These are phyloP conservation scores for Proales similis DNA, from an alignment of 1,140 invertebrate genomes.

Conservation along the genomic window DNA sequence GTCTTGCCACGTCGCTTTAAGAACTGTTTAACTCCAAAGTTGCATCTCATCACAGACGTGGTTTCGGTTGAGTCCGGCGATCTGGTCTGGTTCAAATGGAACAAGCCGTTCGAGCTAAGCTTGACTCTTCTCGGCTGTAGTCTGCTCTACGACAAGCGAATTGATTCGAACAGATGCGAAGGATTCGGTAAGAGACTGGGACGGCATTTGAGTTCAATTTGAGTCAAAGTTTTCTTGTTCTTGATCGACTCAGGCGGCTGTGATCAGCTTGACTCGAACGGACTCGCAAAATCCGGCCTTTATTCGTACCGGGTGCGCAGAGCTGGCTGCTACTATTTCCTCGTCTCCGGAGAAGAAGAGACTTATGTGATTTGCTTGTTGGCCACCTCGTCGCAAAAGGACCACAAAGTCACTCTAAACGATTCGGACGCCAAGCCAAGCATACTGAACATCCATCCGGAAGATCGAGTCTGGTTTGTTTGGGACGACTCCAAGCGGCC, in stretches of 20 bases:
- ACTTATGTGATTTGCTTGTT: constrained; percentile 18
- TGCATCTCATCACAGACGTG: constrained; percentile 43
- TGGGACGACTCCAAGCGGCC: constrained; percentile 50
- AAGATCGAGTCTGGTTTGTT: constrained; percentile 53
- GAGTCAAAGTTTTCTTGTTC: not conserved
- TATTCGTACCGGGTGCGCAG: constrained; percentile 1
- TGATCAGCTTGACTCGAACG: not conserved
- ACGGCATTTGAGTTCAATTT: not conserved
- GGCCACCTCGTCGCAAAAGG: constrained; percentile 41
- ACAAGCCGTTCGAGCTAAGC: constrained; percentile 40
- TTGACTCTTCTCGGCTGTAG: constrained; percentile 42
- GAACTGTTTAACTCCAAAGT: not conserved
- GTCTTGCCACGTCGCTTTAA: no score
- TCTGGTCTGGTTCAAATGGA: constrained; percentile 51
- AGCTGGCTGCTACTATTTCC: constrained; percentile 27
- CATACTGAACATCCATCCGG: constrained; percentile 47
- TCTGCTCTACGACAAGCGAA: constrained; percentile 41
- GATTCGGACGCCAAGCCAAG: constrained; percentile 51
- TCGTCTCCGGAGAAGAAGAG: not conserved
- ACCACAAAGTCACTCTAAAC: constrained; percentile 50
- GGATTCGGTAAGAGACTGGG: not conserved
- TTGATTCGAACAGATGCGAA: not conserved
- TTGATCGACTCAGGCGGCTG: constrained; percentile 6
- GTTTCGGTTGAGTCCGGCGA: constrained; percentile 47
- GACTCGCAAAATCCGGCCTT: not conserved